Evolutionary conservation across 2,113 vertebrate species (phyloP).

Genomic region (Ibidorhyncha struthersii): DNA sequence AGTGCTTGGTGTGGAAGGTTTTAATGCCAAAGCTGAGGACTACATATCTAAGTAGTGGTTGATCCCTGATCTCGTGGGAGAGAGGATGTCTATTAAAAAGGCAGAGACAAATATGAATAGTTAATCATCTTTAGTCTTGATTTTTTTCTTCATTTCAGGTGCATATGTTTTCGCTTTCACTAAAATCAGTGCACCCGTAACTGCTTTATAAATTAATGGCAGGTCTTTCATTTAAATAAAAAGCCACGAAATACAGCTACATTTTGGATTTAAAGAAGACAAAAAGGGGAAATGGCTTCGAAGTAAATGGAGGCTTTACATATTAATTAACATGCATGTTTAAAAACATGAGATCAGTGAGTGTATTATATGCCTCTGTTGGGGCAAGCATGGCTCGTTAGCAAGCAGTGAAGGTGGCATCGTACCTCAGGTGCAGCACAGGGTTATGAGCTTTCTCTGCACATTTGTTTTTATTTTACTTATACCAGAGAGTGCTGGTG

Average conservation of each 20-base stretch:
- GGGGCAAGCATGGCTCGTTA: background rate
- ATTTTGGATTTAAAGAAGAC: background rate
- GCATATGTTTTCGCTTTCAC: background rate
- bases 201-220: background rate
- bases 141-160: background rate
- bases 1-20: background rate
- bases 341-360: background rate
- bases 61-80: conserved; percentile 36
- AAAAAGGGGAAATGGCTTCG: background rate
- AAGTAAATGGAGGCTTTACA: background rate
- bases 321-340: background rate
- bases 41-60: conserved; percentile 22
- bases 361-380: background rate
- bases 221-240: background rate
- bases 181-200: background rate
- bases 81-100: conserved; percentile 7
- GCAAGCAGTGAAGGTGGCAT: background rate
- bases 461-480: accelerated
- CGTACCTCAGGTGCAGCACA: background rate
- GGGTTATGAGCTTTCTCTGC: background rate
- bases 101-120: conserved; percentile 21
- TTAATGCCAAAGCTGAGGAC: background rate
- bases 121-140: background rate
- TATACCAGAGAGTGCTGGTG: background rate
- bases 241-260: background rate